Conservation (phyloP, 2,888 invertebrate genomes). For the Spicauda simplicius region DNA sequence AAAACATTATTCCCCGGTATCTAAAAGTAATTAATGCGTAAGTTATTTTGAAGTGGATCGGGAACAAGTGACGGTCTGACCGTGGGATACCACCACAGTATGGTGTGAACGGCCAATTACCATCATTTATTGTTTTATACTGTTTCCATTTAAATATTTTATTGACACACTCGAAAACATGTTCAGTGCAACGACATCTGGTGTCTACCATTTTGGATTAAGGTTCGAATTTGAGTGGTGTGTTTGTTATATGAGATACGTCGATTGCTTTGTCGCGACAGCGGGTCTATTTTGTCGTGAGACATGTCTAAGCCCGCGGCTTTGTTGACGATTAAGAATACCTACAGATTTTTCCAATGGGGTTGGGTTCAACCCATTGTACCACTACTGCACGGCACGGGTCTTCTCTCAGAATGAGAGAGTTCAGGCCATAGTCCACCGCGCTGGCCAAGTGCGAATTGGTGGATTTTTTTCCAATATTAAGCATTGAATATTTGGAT, state of each 20-base stretch:
- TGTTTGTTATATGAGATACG: conserved; percentile 19
- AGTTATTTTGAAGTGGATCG: conserved; percentile 59
- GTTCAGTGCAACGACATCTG: conserved; percentile 16
- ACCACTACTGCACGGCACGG: too few species aligned
- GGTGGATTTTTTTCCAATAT: too few species aligned
- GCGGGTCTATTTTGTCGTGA: conserved; percentile 20
- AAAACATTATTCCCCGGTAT: conserved; percentile 40
- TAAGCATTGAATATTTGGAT: too few species aligned
- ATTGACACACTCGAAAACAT: conserved; percentile 57
- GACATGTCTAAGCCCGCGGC: conserved; percentile 2
- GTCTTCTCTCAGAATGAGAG: too few species aligned
- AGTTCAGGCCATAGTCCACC: too few species aligned
- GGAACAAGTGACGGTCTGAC: conserved; percentile 52
- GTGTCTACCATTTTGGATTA: conserved; percentile 15
- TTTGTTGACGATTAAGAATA: neutral
- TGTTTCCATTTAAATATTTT: conserved; percentile 59
- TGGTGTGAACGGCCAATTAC: conserved; percentile 71
- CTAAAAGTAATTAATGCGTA: conserved; percentile 46
- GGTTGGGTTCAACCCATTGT: too few species aligned
- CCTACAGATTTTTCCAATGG: too few species aligned
- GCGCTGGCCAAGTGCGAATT: too few species aligned
- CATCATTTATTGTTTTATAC: conserved; percentile 72
- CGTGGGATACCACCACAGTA: conserved; percentile 64
- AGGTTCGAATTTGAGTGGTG: conserved; percentile 4
- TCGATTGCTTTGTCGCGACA: conserved; percentile 31